These are phyloP conservation scores for Archips crataeganus DNA, from an alignment of 2,888 invertebrate species.

Conservation along the genomic window DNA sequence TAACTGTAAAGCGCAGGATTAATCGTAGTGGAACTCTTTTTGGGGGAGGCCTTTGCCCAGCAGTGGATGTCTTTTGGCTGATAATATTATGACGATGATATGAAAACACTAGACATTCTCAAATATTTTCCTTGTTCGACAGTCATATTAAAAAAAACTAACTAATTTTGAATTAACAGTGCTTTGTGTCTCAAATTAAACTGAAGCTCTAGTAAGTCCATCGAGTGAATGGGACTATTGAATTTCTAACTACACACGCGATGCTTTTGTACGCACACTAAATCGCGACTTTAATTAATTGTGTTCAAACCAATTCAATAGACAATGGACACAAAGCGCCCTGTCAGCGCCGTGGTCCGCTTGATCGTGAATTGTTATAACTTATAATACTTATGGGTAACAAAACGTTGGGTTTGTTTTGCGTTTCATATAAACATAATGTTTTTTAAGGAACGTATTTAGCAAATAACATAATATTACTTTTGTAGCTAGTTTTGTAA, in stretches of 20 bases:
- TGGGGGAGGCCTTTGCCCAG: too few species aligned
- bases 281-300: conserved; percentile 41
- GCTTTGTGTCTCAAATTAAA: neutral
- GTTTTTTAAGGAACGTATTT: neutral
- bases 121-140: too few species aligned
- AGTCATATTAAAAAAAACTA: too few species aligned
- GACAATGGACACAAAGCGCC: conserved; percentile 32
- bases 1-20: too few species aligned
- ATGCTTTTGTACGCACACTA: conserved; percentile 27
- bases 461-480: neutral
- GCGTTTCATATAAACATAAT: neutral
- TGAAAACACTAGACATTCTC: too few species aligned
- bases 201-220: conserved; percentile 3
- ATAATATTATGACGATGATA: too few species aligned
- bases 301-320: conserved; percentile 27
- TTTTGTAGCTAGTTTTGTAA: neutral
- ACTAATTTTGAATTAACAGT: neutral
- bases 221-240: conserved; percentile 11
- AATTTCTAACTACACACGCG: conserved; percentile 36
- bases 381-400: neutral
- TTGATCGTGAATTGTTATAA: conserved; percentile 8
- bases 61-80: too few species aligned
- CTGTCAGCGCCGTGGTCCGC: conserved; percentile 9
- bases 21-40: too few species aligned
- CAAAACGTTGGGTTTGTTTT: neutral